phyloP scores from a whole-genome alignment of 2,797 vertebrate genomes.

The Alosa sapidissima region DNA sequence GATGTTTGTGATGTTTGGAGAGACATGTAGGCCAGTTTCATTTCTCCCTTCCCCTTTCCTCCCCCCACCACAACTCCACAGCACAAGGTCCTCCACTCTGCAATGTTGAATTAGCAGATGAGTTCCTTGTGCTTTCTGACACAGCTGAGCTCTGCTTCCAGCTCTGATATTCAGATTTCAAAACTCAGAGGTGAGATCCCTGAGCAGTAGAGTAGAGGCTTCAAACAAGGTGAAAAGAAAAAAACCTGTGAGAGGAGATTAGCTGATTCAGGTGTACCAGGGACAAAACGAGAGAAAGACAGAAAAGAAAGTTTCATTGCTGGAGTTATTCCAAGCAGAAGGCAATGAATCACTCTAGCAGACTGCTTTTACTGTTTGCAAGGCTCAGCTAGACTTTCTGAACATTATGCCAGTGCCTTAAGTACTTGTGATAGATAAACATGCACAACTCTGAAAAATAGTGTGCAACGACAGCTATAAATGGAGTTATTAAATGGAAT shows the following conservation, averaged over 20 bases:
- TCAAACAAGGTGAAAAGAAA: not conserved
- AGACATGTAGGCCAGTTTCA: not conserved
- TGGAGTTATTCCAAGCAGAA: slow-evolving; percentile 2
- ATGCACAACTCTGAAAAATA: not conserved
- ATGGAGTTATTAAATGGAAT: not conserved
- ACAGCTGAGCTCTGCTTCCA: not conserved
- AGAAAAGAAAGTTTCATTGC: slow-evolving; percentile 1
- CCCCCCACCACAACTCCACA: not conserved
- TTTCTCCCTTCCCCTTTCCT: not conserved
- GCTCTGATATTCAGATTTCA: not conserved
- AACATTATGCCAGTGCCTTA: not conserved
- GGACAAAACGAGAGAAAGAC: not conserved
- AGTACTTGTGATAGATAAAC: not conserved
- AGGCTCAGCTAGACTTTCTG: not conserved
- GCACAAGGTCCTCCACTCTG: not conserved
- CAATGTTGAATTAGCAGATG: not conserved
- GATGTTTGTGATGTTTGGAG: not conserved
- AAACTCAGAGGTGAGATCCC: not conserved
- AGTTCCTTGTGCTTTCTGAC: not conserved
- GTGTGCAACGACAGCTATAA: not conserved
- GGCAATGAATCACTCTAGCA: slow-evolving; percentile 1
- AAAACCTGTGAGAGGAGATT: not conserved
- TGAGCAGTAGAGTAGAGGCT: not conserved
- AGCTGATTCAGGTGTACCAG: slow-evolving; percentile 14
- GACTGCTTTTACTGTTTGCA: slow-evolving; percentile 4